phyloP scores from a whole-genome alignment of 2,113 vertebrate genomes.

The Hippocampus abdominalis region DNA sequence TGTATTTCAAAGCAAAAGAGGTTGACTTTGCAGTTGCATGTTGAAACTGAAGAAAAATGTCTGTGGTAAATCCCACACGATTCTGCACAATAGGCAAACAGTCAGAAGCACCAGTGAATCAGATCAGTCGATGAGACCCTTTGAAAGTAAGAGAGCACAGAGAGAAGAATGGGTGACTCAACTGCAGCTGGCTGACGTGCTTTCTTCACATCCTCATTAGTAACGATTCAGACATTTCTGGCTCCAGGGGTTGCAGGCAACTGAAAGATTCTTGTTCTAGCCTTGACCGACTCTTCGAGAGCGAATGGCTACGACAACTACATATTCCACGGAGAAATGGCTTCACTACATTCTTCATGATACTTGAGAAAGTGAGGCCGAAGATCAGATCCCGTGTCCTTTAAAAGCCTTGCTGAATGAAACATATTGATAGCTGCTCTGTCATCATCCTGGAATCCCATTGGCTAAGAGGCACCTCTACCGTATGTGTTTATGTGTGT shows the following conservation, averaged over 20 bases:
- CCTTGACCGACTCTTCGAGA: constrained; percentile 11
- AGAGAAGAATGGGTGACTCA: constrained; percentile 62
- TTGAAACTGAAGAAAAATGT: background rate
- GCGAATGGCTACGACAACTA: constrained; percentile 17
- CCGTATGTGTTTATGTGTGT: too few relatives aligned
- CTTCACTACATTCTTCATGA: constrained; percentile 11
- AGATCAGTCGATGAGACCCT: constrained; percentile 31
- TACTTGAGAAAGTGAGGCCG: background rate
- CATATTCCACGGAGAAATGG: constrained; percentile 23
- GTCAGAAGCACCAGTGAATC: constrained; percentile 27
- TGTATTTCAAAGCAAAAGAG: background rate
- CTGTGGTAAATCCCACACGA: background rate
- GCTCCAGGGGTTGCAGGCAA: constrained; percentile 23
- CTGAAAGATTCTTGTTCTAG: constrained; percentile 47
- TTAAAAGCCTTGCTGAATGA: constrained; percentile 1
- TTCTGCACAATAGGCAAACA: constrained; percentile 19
- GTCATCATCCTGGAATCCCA: too few relatives aligned
- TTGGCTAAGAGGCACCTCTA: too few relatives aligned
- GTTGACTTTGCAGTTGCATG: background rate
- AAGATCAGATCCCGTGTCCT: constrained; percentile 13
- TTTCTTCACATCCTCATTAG: constrained; percentile 71
- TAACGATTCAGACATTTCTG: constrained; percentile 55
- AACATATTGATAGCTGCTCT: too few relatives aligned
- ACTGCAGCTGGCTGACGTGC: constrained; percentile 62
- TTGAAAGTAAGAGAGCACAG: constrained; percentile 26